These are phyloP conservation scores for Atherinosoma microstoma DNA, from an alignment of 2,797 vertebrate genomes.

Conservation along the genomic window DNA sequence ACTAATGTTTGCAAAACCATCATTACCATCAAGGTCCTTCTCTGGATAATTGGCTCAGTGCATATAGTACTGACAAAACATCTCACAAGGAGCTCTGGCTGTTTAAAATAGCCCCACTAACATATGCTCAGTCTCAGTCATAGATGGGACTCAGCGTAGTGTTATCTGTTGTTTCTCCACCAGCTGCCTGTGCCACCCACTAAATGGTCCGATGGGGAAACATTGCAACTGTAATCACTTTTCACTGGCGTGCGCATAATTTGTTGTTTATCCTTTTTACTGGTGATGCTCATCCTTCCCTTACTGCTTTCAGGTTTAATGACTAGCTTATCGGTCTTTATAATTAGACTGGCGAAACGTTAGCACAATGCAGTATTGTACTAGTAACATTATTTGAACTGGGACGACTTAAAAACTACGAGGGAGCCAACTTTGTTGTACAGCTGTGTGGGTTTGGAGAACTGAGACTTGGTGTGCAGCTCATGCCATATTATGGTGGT, in stretches of 20 bases:
- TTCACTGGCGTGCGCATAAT: slow-evolving; percentile 59
- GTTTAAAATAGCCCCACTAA: slow-evolving; percentile 57
- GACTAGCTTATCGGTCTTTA: slow-evolving; percentile 34
- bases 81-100: slow-evolving; percentile 48
- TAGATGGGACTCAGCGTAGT: slow-evolving; percentile 33
- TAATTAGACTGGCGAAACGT: slow-evolving; percentile 30
- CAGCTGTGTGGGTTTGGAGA: slow-evolving; percentile 5
- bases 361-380: slow-evolving; percentile 11
- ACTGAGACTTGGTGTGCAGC: not conserved
- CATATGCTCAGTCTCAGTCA: slow-evolving; percentile 54
- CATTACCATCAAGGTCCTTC: slow-evolving; percentile 66
- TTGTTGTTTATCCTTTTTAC: slow-evolving; percentile 60
- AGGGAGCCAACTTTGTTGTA: not conserved
- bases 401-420: not conserved
- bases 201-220: slow-evolving; percentile 68
- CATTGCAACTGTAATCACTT: slow-evolving; percentile 71
- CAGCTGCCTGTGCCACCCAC: slow-evolving; percentile 65
- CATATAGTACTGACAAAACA: slow-evolving; percentile 33
- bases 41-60: slow-evolving; percentile 58
- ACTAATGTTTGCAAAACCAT: slow-evolving; percentile 56
- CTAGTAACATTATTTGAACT: slow-evolving; percentile 19
- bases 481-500: slow-evolving; percentile 14
- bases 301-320: slow-evolving; percentile 47
- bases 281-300: slow-evolving; percentile 43
- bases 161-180: slow-evolving; percentile 59